Evolutionary conservation across 2,797 vertebrate species (phyloP).

Genomic region (Pygocentrus nattereri): DNA sequence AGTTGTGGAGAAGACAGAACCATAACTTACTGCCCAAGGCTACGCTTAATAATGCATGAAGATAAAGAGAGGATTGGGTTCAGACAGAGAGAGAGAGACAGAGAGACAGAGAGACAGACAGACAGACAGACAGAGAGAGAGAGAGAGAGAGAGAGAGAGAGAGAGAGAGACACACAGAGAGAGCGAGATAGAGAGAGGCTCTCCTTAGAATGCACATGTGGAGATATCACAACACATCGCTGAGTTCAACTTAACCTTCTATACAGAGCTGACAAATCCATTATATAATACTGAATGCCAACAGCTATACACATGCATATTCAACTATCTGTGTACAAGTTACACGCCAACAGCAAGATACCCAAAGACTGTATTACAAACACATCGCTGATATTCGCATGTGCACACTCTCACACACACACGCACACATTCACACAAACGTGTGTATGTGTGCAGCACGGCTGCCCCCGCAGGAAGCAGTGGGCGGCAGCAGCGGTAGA

Average conservation of each 20-base stretch:
- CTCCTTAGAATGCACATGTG: neutral
- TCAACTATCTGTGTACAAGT: neutral
- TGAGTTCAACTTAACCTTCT: neutral
- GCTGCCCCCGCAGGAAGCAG: slow-evolving; percentile 75
- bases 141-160: neutral
- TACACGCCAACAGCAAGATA: neutral
- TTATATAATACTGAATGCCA: neutral
- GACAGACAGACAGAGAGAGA: too few species aligned
- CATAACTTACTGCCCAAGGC: slow-evolving; percentile 34
- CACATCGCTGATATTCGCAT: slow-evolving; percentile 1
- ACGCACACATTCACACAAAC: neutral
- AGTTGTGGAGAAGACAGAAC: slow-evolving; percentile 1
- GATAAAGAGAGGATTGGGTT: slow-evolving; percentile 12
- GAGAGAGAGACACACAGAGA: neutral
- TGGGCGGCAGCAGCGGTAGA: slow-evolving; percentile 72
- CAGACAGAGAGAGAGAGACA: neutral
- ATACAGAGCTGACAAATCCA: neutral
- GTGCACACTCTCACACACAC: slow-evolving; percentile 27
- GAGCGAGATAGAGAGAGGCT: too few species aligned
- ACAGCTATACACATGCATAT: neutral
- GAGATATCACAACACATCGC: neutral
- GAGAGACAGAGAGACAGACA: neutral
- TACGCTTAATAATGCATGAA: slow-evolving; percentile 60
- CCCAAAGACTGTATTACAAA: slow-evolving; percentile 56
- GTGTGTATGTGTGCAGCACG: slow-evolving; percentile 18